Evolutionary conservation across 2,113 vertebrate species (phyloP).

Genomic region (Muntiacus muntjak): DNA sequence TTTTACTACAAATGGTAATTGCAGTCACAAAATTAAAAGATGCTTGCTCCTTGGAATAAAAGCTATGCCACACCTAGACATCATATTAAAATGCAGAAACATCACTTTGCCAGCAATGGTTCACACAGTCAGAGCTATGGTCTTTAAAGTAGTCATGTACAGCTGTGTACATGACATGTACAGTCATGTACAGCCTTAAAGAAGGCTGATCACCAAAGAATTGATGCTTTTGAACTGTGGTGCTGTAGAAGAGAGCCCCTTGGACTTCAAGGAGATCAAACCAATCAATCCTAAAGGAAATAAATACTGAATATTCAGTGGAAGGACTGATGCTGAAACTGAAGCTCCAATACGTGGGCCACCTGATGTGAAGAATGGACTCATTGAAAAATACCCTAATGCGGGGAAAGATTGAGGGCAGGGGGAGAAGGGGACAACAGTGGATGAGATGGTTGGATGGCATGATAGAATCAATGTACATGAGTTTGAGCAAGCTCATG

Average conservation of each 20-base stretch:
- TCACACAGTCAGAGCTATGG: not conserved
- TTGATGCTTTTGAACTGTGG: not conserved
- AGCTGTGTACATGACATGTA: not conserved
- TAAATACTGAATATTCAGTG: not conserved
- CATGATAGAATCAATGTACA: not conserved
- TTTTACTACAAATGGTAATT: not conserved
- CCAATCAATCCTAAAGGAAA: not conserved
- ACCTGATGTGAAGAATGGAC: not conserved
- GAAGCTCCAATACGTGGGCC: not conserved
- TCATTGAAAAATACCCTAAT: not conserved
- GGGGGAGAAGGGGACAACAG: not conserved
- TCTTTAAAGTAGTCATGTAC: not conserved
- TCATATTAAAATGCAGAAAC: not conserved
- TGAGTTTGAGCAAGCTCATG: not conserved
- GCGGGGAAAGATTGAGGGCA: not conserved
- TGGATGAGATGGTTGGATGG: not conserved
- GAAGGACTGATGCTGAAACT: not conserved
- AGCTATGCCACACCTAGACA: not conserved
- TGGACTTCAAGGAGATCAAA: not conserved
- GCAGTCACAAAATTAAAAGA: not conserved
- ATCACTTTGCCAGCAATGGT: not conserved
- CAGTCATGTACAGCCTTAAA: not conserved
- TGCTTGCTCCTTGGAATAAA: not conserved
- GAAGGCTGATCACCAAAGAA: not conserved
- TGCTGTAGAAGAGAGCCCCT: not conserved